phyloP scores from a whole-genome alignment of 2,113 vertebrate genomes.

The Carlito syrichta region DNA sequence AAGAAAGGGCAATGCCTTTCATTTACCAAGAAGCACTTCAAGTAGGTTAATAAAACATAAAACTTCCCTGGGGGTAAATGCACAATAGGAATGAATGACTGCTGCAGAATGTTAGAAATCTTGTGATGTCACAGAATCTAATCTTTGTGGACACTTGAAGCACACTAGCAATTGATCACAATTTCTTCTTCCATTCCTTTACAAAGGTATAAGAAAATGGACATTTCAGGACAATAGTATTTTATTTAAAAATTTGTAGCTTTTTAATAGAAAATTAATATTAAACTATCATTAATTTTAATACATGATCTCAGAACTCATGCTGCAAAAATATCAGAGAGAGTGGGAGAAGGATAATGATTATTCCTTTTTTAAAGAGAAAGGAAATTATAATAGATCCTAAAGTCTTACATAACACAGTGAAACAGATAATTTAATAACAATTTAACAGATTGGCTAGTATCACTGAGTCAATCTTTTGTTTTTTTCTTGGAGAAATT shows the following conservation, averaged over 20 bases:
- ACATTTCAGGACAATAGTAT: background rate
- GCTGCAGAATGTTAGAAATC: background rate
- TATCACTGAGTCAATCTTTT: background rate
- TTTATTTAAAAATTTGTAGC: background rate
- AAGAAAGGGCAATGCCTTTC: background rate
- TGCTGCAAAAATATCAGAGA: background rate
- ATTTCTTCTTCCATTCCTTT: background rate
- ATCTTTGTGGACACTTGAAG: background rate
- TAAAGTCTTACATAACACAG: background rate
- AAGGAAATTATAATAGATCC: background rate
- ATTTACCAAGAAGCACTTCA: background rate
- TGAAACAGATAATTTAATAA: too few species aligned
- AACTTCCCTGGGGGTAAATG: background rate
- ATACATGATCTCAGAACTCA: background rate
- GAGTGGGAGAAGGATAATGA: background rate
- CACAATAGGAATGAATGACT: background rate
- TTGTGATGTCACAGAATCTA: background rate
- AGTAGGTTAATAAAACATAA: background rate
- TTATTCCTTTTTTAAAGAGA: background rate
- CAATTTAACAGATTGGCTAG: background rate
- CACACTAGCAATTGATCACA: background rate
- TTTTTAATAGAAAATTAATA: background rate
- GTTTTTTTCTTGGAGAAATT: background rate
- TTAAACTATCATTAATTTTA: background rate
- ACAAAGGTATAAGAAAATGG: background rate